A percentile compares a stretch with the other conserved stretches of the same genome.
These are phyloP conservation scores for Zosterops pallidus DNA, from an alignment of 2,113 vertebrate genomes.

Conservation along the genomic window DNA sequence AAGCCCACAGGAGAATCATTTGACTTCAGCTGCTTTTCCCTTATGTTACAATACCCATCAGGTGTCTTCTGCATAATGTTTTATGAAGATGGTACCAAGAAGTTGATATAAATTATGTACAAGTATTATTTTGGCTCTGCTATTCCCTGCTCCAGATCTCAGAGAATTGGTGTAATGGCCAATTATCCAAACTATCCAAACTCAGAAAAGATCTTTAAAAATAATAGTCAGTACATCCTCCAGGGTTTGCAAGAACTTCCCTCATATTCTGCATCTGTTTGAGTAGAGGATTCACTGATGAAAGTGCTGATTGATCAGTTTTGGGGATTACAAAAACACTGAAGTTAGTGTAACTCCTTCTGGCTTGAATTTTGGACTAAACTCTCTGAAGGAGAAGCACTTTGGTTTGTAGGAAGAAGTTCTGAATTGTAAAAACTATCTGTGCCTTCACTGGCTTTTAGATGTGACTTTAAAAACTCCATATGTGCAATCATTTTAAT, in stretches of 20 bases:
- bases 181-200: background rate
- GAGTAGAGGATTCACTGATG: background rate
- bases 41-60: background rate
- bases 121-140: background rate
- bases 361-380: background rate
- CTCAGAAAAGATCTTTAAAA: background rate
- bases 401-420: background rate
- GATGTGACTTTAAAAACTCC: accelerated
- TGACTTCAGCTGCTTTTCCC: background rate
- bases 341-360: background rate
- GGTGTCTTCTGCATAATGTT: background rate
- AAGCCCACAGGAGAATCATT: background rate
- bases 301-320: background rate
- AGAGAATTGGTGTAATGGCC: background rate
- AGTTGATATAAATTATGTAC: background rate
- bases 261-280: background rate
- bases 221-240: background rate
- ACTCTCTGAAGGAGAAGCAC: background rate
- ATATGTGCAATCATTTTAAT: background rate
- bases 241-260: background rate
- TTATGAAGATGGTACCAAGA: background rate
- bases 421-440: background rate
- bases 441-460: background rate
- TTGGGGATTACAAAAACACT: background rate
- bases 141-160: background rate